Base-by-base conservation (phyloP, 1,140 invertebrate species). In the Micrasema minimum region DNA sequence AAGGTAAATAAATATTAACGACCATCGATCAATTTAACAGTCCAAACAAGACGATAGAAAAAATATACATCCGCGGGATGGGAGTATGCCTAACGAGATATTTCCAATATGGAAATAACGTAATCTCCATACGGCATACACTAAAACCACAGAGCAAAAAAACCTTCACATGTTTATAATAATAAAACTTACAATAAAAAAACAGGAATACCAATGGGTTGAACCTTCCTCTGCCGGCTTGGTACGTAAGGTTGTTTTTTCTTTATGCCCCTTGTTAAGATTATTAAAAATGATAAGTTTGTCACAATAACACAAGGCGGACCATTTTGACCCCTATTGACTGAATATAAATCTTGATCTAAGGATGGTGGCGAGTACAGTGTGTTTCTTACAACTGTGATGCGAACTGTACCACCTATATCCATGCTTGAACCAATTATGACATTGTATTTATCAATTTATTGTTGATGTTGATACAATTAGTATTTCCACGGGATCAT, bases 241-340 rank as follows among this genome's bases (percentile, higher is more conserved):
- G 57, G 71, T 66, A 37, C 53, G 51, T 72, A 69, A 69, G 66
- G 46, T 46, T 51, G 62, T 73, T 73, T 73, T 73, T 73, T 68
- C 55, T 51, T 57, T 69, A 50, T 59, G 69, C 66, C 73, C 70
- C 73, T 75, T 75, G 73, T 75, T 75, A 75, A 75, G 73, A 75
- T 75, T 75, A 75, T 75, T 75, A 75, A 75, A 75, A 75, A 75
- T 75, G 73, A 75, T 75, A 75, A 75, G 73, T 71, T 72, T 75
- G 73, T 75, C 73, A 75, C 73, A 75, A 75, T 75, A 72, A 72
- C 66, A 62, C 46, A 67, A 51, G 72, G 69, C 72, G 66, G 68
- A 66, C 68, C 69, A 66, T 69, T 69, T 50, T 72, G 73, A 75
- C 69, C 73, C 66, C 66, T 74, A 74, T 71, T 74, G 72, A 71